Conservation (phyloP, 1,140 invertebrate genomes). For the Eumaeus atala region DNA sequence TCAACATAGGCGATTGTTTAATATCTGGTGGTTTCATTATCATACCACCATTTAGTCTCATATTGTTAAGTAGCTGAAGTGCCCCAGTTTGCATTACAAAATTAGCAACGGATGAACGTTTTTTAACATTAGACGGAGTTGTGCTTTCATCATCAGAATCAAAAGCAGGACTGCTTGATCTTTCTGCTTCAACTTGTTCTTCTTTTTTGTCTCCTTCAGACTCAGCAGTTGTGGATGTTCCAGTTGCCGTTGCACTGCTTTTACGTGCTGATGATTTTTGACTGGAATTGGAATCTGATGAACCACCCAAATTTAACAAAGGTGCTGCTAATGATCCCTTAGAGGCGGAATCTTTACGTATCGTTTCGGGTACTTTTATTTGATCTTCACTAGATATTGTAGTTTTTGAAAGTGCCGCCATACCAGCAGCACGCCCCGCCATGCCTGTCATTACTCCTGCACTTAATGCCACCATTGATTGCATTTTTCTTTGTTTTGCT, state of each 20-base stretch:
- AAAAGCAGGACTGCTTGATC: slow-evolving; percentile 95
- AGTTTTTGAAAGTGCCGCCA: slow-evolving; percentile 84
- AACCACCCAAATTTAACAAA: slow-evolving; percentile 56
- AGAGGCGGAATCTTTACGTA: slow-evolving; percentile 55
- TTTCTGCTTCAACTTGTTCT: slow-evolving; percentile 85
- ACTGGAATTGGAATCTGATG: slow-evolving; percentile 76
- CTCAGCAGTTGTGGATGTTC: slow-evolving; percentile 75
- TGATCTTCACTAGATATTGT: slow-evolving; percentile 83
- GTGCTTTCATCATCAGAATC: slow-evolving; percentile 94
- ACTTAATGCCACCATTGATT: slow-evolving; percentile 92
- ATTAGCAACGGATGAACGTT: slow-evolving; percentile 77
- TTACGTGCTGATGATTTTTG: slow-evolving; percentile 78
- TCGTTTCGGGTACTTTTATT: slow-evolving; percentile 68
- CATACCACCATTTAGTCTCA: slow-evolving; percentile 75
- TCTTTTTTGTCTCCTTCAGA: slow-evolving; percentile 71
- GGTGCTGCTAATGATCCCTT: slow-evolving; percentile 65
- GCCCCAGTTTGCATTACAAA: slow-evolving; percentile 78
- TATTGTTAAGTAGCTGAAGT: slow-evolving; percentile 75
- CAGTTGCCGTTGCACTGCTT: slow-evolving; percentile 75
- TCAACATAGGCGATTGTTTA: slow-evolving; percentile 47
- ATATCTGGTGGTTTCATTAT: slow-evolving; percentile 61
- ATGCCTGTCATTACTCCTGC: slow-evolving; percentile 91
- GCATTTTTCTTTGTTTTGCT: slow-evolving; percentile 94
- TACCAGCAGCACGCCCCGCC: slow-evolving; percentile 90
- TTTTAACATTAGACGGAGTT: slow-evolving; percentile 69